Evolutionary conservation across 2,113 vertebrate genomes (phyloP), one percentile per base, ranked within the genome.

Genomic region (Sturnira hondurensis): DNA sequence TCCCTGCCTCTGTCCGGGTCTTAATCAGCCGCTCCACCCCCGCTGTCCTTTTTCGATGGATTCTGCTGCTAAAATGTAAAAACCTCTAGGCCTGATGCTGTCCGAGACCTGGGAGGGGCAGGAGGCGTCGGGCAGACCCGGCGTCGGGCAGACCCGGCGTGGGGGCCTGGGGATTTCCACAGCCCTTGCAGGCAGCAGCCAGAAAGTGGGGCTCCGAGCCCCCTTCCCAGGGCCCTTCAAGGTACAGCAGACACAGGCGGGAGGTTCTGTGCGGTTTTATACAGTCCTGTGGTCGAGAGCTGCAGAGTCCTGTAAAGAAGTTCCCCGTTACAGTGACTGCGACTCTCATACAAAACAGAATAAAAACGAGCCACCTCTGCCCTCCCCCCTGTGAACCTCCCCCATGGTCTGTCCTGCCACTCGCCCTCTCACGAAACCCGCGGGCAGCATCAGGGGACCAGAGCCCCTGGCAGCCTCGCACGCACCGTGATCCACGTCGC

Each of bases 381-480:
- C 43, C 43, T 4, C 43, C 43, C 43, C 1, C 67, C 14, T 6
- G 31, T 31, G 68, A 58, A 13, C n/a, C 16, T 2, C 45, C 24
- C 3, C 31, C 47, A 0, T 67, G 61, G 26, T 41, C 87, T 91
- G 4, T 22, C 54, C 56, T 26, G 31, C 28, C 15, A 19, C 16
- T 77, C 15, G 1, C 6, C 22, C 41, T 2, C 0, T 36, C 33
- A 43, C 8, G 24, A 28, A 20, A 28, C 70, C 70, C 22, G 14
- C 47, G 43, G 82, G 76, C 14, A 1, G 3, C 2, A 20, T 52
- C 3, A 12, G 0, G 41, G 7, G 50, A n/a, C 31, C 1, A 38
- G 36, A 80, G 43, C 20, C 38, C 1, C 19, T 11, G 0, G 1
- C 43, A n/a, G n/a, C n/a, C n/a, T n/a, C n/a, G n/a, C n/a, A n/a